Evolutionary conservation across 2,888 invertebrate genomes (phyloP), one percentile per base, ranked within the genome.

Genomic region (Clostera curtula): DNA sequence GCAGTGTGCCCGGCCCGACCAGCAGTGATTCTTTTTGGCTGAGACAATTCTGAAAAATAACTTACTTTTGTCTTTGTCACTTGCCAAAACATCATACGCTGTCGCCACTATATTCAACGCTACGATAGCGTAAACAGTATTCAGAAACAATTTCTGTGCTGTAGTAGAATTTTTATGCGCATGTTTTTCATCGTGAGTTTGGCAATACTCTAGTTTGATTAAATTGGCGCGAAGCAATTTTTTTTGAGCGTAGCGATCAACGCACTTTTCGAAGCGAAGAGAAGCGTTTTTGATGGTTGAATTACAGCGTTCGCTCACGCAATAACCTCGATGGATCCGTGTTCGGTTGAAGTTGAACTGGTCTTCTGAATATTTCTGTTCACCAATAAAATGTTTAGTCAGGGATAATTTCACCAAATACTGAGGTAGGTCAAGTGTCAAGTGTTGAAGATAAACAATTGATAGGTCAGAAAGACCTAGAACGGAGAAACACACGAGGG

Each of bases 271-370:
- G 25, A 34, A 31, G 17, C 30, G 27, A 4, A 16, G 6, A 5
- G 17, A 23, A 15, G 15, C 11, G 9, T n/a, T 12, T 37, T 40
- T 11, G 32, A 25, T 5, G 38, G 39, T 2, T 29, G 32, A 19
- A 12, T 39, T 34, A 19, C 56, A 56, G 5, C 59, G 48, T 1
- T 35, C 26, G 26, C 40, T 54, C 19, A 65, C 37, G 36, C 65
- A 66, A 40, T 54, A 58, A n/a, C 67, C 66, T 1, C 66, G 56
- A 19, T 59, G 59, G 1, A 67, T 36, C 0, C 54, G 46, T 2
- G 60, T 59, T 9, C 53, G 56, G 30, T 61, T 49, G 39, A 50
- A 61, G 18, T 53, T 36, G 5, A 31, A 37, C 0, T 24, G 23
- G 4, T 44, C 39, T 2, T 44, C 33, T n/a, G 58, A 51, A 27